phyloP scores from a whole-genome alignment of 2,113 vertebrate species.

The Dunckerocampus dactyliophorus region DNA sequence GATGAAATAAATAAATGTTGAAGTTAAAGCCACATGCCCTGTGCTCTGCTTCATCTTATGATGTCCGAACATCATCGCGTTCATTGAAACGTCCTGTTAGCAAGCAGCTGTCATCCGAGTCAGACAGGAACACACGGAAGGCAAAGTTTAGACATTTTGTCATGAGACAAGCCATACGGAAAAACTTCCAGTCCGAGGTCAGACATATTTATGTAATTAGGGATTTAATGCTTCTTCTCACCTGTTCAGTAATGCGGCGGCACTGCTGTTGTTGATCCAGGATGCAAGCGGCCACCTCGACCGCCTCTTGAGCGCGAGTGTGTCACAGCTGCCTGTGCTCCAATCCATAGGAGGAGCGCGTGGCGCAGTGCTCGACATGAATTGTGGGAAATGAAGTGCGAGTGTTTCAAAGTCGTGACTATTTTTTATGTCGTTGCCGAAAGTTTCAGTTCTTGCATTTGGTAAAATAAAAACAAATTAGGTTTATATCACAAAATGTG shows the following conservation, averaged over 20 bases:
- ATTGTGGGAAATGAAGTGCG: constrained; percentile 63
- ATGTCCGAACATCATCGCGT: background rate
- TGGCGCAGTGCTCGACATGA: constrained; percentile 51
- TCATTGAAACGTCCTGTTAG: background rate
- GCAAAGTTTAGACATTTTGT: constrained; percentile 15
- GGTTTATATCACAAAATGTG: background rate
- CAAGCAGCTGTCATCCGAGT: background rate
- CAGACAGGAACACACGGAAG: background rate
- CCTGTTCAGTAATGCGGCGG: constrained; percentile 53
- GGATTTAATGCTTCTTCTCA: constrained; percentile 41
- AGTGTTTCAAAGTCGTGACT: background rate
- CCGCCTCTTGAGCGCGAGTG: constrained; percentile 32
- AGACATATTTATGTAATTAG: background rate
- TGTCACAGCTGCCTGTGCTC: constrained; percentile 7
- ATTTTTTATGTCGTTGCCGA: too few species aligned
- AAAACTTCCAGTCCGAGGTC: too few species aligned
- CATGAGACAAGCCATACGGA: background rate
- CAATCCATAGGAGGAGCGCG: constrained; percentile 64
- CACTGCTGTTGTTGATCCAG: constrained; percentile 22
- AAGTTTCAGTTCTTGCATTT: background rate
- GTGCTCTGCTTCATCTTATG: background rate
- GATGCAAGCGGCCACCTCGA: constrained; percentile 36
- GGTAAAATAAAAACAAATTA: background rate
- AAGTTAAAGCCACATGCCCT: background rate
- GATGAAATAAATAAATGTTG: too few species aligned